Percentiles rank a stretch among this genome's conserved stretches.
These are phyloP conservation scores for Aphodius granarius DNA, from an alignment of 2,888 invertebrate genomes.

Conservation along the genomic window DNA sequence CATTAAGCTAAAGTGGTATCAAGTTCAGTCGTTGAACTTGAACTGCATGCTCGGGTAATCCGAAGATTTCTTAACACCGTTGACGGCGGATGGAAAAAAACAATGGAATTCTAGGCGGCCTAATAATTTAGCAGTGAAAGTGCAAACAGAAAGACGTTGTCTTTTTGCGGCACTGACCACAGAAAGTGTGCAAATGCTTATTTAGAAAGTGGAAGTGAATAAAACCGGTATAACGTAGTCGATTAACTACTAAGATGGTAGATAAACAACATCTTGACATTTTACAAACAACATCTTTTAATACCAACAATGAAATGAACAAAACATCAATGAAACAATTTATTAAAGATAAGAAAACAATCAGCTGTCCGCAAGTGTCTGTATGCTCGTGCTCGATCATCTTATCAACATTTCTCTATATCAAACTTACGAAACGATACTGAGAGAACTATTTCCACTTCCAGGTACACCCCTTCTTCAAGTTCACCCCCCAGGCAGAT, in stretches of 20 bases:
- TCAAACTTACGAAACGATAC: background rate
- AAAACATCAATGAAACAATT: too few species aligned
- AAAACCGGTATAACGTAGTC: background rate
- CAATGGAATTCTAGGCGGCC: background rate
- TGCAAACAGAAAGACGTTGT: background rate
- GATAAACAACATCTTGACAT: background rate
- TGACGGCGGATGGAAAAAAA: background rate
- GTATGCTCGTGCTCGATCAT: too few species aligned
- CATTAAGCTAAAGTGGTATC: background rate
- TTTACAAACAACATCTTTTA: too few species aligned
- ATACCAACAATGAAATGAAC: too few species aligned
- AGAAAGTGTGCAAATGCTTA: slow-evolving; percentile 1
- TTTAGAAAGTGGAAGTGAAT: slow-evolving; percentile 10
- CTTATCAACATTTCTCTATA: too few species aligned
- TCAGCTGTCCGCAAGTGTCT: too few species aligned
- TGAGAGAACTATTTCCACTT: slow-evolving; percentile 30
- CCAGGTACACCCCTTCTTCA: slow-evolving; percentile 88
- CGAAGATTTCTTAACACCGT: background rate
- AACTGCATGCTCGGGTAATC: background rate
- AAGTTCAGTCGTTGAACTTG: background rate
- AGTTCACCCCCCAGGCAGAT: slow-evolving; percentile 91
- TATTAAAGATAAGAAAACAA: too few species aligned
- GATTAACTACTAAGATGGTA: background rate
- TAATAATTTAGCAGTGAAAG: slow-evolving; percentile 3
- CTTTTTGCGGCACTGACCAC: slow-evolving; percentile 1